A percentile compares a stretch with the other conserved stretches of the same genome.
Evolutionary conservation across 53 echinoderm and acorn worm species (phyloP).

Genomic region (Glandiceps talaboti): DNA sequence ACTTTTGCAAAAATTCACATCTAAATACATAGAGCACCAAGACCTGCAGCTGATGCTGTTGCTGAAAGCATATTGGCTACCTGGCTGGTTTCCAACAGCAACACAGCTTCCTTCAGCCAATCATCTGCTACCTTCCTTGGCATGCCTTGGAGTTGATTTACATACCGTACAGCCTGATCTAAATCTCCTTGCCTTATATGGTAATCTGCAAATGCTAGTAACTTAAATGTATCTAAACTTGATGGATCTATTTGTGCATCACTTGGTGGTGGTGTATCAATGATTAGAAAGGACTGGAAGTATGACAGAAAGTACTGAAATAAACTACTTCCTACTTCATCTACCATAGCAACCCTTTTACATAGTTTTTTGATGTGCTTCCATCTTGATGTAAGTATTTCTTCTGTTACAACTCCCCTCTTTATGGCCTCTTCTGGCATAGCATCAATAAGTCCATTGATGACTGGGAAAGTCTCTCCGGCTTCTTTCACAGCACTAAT

Average conservation of each 20-base stretch:
- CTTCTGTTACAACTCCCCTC: conserved; percentile 64
- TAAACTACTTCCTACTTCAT: conserved; percentile 57
- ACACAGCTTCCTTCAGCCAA: conserved; percentile 82
- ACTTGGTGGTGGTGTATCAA: conserved; percentile 35
- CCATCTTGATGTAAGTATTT: conserved; percentile 65
- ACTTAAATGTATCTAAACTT: conserved; percentile 52
- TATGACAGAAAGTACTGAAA: conserved; percentile 69
- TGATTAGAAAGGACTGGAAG: conserved; percentile 72
- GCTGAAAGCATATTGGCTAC: conserved; percentile 69
- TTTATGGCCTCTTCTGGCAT: conserved; percentile 68
- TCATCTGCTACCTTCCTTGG: conserved; percentile 66
- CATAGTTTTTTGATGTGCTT: conserved; percentile 56
- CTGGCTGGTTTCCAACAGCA: conserved; percentile 87
- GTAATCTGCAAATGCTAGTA: conserved; percentile 63
- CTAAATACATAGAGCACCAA: conserved; percentile 42
- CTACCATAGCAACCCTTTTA: conserved; percentile 66
- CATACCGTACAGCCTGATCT: conserved; percentile 78
- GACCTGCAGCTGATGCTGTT: conserved; percentile 73
- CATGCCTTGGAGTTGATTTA: conserved; percentile 82
- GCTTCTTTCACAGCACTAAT: conserved; percentile 72
- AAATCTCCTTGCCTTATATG: conserved; percentile 72
- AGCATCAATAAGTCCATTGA: conserved; percentile 41
- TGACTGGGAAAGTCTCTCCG: conserved; percentile 52
- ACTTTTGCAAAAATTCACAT: no score
- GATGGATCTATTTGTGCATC: conserved; percentile 35